A percentile compares a stretch with the other conserved stretches of the same genome.
Conservation (phyloP, 1,140 invertebrate species). For the Drosophila sulfurigaster region DNA sequence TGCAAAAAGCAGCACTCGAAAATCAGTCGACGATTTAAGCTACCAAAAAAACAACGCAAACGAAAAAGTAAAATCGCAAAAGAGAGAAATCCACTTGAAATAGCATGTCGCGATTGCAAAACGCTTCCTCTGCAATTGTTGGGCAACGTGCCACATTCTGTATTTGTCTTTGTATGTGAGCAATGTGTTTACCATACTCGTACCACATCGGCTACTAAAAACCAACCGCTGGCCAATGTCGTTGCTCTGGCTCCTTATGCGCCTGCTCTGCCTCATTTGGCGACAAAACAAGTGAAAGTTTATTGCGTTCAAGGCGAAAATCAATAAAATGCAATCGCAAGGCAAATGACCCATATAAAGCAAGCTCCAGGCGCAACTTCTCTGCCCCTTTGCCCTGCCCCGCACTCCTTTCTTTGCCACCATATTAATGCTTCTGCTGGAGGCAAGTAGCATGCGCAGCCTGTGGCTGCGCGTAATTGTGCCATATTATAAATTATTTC, state of each 20-base stretch:
- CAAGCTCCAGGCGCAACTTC: slow-evolving; percentile 20
- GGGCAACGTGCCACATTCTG: no score
- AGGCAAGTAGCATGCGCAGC: slow-evolving; percentile 38
- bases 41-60: no score
- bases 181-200: slow-evolving; percentile 13
- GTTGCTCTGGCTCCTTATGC: slow-evolving; percentile 8
- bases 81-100: slow-evolving; percentile 64
- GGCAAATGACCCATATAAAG: slow-evolving; percentile 75
- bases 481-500: slow-evolving; percentile 82
- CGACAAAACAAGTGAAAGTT: slow-evolving; percentile 80
- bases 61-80: slow-evolving; percentile 34
- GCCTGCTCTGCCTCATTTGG: slow-evolving; percentile 30
- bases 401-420: background rate
- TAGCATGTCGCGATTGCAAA: slow-evolving; percentile 37
- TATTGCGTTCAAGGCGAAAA: slow-evolving; percentile 68
- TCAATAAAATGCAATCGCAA: slow-evolving; percentile 76
- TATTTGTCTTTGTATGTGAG: slow-evolving; percentile 9
- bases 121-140: no score
- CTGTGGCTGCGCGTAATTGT: slow-evolving; percentile 73
- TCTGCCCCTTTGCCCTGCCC: background rate
- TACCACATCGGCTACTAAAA: background rate
- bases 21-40: slow-evolving; percentile 35
- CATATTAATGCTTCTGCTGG: no score
- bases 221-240: no score
- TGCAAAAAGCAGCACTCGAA: slow-evolving; percentile 54